Evolutionary conservation across 2,113 vertebrate species (phyloP).

Genomic region (Morone chrysops): DNA sequence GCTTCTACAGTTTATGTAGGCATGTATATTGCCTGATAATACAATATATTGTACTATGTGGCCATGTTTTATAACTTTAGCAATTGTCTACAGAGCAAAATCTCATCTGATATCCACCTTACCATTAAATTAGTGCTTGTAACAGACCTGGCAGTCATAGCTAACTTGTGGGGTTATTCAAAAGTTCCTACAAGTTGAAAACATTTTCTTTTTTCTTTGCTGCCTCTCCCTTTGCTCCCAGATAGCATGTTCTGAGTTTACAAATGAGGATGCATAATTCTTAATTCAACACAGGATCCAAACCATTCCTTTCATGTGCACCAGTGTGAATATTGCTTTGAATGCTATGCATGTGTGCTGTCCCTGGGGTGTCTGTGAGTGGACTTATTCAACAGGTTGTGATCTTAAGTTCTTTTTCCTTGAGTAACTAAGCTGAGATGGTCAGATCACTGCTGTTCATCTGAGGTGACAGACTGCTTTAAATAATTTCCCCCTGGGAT

Average conservation of each 20-base stretch:
- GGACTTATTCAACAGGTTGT: constrained; percentile 18
- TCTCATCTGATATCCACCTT: not conserved
- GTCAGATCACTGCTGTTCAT: constrained; percentile 30
- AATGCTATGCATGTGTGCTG: not conserved
- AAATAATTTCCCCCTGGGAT: too few species aligned
- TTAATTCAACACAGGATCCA: not conserved
- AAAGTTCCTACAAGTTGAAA: not conserved
- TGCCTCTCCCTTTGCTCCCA: not conserved
- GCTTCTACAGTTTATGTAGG: not conserved
- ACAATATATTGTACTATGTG: not conserved
- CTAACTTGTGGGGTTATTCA: not conserved
- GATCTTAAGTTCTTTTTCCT: constrained; percentile 5
- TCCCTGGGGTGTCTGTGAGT: constrained; percentile 6
- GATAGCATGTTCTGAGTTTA: not conserved
- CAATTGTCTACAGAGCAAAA: not conserved
- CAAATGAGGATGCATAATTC: not conserved
- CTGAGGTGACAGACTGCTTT: constrained; percentile 14
- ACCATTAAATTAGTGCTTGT: not conserved
- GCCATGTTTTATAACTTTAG: not conserved
- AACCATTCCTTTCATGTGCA: not conserved
- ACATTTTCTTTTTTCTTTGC: not conserved
- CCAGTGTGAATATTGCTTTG: not conserved
- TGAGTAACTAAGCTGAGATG: not conserved
- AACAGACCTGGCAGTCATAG: not conserved
- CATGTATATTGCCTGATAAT: not conserved